Evolutionary conservation across 2,888 invertebrate species (phyloP).

Genomic region (Pandemis heparana): DNA sequence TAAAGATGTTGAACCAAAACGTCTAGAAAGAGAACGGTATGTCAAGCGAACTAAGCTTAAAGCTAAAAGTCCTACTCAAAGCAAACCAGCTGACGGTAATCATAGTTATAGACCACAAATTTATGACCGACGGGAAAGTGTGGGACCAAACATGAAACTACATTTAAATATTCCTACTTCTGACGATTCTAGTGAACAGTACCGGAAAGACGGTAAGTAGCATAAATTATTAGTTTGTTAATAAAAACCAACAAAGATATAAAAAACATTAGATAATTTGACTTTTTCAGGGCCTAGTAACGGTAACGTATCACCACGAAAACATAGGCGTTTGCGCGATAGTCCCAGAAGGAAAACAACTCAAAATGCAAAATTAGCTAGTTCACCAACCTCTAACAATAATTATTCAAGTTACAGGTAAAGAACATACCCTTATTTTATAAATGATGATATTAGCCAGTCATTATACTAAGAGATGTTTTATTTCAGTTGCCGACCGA

Average conservation of each 20-base stretch:
- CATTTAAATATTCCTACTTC: conserved; percentile 86
- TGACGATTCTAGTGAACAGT: conserved; percentile 87
- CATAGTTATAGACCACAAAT: conserved; percentile 72
- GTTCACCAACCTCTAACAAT: conserved; percentile 81
- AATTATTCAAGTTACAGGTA: conserved; percentile 80
- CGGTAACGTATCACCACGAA: conserved; percentile 85
- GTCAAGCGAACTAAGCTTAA: conserved; percentile 81
- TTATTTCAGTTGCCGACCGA: conserved; percentile 61
- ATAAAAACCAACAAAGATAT: neutral
- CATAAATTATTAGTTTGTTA: neutral
- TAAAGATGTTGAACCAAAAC: conserved; percentile 70
- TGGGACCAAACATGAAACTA: conserved; percentile 82
- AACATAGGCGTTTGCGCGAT: conserved; percentile 87
- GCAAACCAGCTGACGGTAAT: conserved; percentile 67
- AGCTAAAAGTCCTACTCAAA: conserved; percentile 81
- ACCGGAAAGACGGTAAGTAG: conserved; percentile 74
- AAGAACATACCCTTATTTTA: neutral
- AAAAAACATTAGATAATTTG: neutral
- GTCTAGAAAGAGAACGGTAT: conserved; percentile 78
- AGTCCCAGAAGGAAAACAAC: conserved; percentile 88
- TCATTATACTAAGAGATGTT: neutral
- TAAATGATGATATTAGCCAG: neutral
- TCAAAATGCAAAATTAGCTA: conserved; percentile 79
- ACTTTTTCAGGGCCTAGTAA: conserved; percentile 67
- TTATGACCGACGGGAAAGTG: conserved; percentile 81